These are phyloP conservation scores for Anneissia japonica DNA, from an alignment of 35 echinoderm and acorn worm genomes.

Conservation along the genomic window DNA sequence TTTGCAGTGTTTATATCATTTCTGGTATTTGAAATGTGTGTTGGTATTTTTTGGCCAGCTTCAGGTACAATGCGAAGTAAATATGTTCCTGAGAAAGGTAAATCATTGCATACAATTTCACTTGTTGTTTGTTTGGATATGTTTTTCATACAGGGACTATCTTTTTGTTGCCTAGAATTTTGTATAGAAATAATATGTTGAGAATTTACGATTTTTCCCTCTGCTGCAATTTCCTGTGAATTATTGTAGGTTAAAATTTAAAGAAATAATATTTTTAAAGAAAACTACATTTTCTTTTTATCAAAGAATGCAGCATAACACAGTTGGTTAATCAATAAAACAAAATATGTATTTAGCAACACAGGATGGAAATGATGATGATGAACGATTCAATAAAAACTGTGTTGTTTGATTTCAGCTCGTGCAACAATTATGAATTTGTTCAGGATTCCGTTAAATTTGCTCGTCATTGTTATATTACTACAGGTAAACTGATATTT, in stretches of 20 bases:
- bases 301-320: too few relatives aligned
- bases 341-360: too few relatives aligned
- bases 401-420: background rate
- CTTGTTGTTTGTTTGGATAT: background rate
- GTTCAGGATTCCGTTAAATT: constrained; percentile 51
- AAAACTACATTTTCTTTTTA: background rate
- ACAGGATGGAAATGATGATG: background rate
- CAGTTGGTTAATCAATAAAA: too few relatives aligned
- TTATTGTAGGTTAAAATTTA: too few relatives aligned
- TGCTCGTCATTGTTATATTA: constrained; percentile 41
- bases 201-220: too few relatives aligned
- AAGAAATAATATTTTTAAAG: background rate
- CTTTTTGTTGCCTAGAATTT: too few relatives aligned
- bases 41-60: constrained; percentile 32
- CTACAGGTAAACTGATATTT: constrained; percentile 21
- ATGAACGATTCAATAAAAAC: background rate
- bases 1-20: constrained; percentile 15
- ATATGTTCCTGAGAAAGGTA: constrained; percentile 38
- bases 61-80: constrained; percentile 14
- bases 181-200: too few relatives aligned
- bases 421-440: constrained; percentile 57
- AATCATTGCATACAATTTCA: background rate
- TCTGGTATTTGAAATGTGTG: constrained; percentile 46
- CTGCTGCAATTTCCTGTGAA: too few relatives aligned
- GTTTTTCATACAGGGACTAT: too few relatives aligned